Evolutionary conservation across 2,888 invertebrate species (phyloP), one percentile per base, ranked within the genome.

Genomic region (Cerceris rybyensis): DNA sequence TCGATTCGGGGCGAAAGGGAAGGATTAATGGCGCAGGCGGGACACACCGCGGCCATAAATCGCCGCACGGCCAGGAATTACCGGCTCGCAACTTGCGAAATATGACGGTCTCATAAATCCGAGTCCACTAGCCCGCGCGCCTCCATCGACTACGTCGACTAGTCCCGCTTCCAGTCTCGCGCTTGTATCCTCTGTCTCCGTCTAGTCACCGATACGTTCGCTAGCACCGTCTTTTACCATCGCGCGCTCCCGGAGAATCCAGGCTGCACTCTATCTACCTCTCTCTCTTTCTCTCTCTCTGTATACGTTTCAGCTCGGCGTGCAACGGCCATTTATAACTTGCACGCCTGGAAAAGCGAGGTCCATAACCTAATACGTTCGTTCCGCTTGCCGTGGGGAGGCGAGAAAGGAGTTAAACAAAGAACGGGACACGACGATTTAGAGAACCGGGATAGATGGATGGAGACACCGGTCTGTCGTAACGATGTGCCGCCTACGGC

Each of bases 71-170:
- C 93, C 93, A 93, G 93, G 93, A 94, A 94, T 94, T 94, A 94
- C 93, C 93, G 93, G 93, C 93, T 93, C 92, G 93, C 93, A 93
- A 93, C 93, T 93, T 93, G 93, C 93, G 93, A 94, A 94, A 93
- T 94, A 93, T 94, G 94, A 93, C 93, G 93, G 93, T 91, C 93
- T 93, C 93, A 93, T 94, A 94, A 94, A 94, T 94, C 92, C 90
- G 89, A 92, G 92, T 88, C 88, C 90, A 92, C 92, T 90, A 91
- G 92, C 91, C 90, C 85, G 88, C 90, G 90, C 91, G 91, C 89
- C 86, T 87, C 89, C 86, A 88, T 87, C 89, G 88, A 87, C 87
- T 85, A 84, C 78, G 81, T 90, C 89, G 89, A 75, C 80, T 81
- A 75, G 83, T 78, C 84, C 74, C 83, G 76, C 82, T 77, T 80